Evolutionary conservation across 37 sponge, comb jelly and placozoan genomes (phyloP), one percentile per base, ranked within the genome.

Genomic region (Beroe ovata): DNA sequence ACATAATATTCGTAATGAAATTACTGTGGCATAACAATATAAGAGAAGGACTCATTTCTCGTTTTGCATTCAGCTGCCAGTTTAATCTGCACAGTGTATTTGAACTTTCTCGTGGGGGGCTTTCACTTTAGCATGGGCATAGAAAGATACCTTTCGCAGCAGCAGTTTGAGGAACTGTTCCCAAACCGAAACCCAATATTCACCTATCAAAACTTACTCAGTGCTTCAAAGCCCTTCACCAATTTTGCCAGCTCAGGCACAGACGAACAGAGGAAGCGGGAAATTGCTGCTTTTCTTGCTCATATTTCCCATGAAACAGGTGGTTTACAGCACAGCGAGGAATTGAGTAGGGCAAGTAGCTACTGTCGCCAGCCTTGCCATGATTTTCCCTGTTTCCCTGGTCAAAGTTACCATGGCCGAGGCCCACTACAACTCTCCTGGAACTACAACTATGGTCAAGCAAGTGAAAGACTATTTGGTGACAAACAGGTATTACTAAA

Each of bases 371-470:
- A 8, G 16, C 16, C 8, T 4, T 34, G 36, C 34, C 8, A 23
- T 29, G 69, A 66, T 1, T 26, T 34, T 30, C 69, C 69, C 36
- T 66, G 69, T 66, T 37, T 34, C 36, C 69, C 69, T 1, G 69
- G 69, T 18, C 25, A 33, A 30, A 66, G 69, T 66, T 66, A 66
- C 36, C 69, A 66, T 30, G 69, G 69, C 69, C 1, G 69, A 66
- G 69, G 69, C 1, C 69, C 69, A 26, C 33, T 66, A 0, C 69
- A 66, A 30, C 36, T 66, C 32, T 66, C 69, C 1, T 66, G 69
- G 69, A 66, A 66, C 36, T 66, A 66, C 36, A 66, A 66, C 69
- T 66, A 66, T 33, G 69, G 69, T 2, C 19, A 14, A 4, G 69
- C 36, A 30, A 66, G 69, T 30, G 19, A 66, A 4, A 1, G 8